Base-by-base conservation (phyloP, 1,140 invertebrate genomes). In the Scaptomyza montana region DNA sequence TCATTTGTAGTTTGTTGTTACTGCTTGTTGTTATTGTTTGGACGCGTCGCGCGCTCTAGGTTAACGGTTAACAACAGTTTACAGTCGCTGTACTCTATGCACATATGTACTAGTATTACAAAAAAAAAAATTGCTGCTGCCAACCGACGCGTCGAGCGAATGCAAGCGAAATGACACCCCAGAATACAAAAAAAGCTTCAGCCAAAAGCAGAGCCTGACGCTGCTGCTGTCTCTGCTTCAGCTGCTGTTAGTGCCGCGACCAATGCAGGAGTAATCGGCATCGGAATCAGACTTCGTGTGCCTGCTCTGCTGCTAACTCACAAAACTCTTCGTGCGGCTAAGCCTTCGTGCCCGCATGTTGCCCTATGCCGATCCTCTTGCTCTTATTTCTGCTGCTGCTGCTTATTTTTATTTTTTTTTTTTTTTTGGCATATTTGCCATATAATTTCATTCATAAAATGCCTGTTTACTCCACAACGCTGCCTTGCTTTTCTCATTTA, bases 391-490 rank as follows among this genome's bases (percentile, higher is more conserved):
- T 25, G 50, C 33, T 54, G 67, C 59, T 51, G 46, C 45, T 62
- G 30, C 41, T 43, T 54, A 59, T 46, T 36, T 33, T 10, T 19
- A 21, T 39, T 50, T 70, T 46, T 33, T 43, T 30, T n/a, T 5
- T 0, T 45, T 51, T 47, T 53, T 57, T 36, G 47, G 47, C 62
- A 70, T 68, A 74, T 76, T 78, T 81, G 59, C 65, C 62, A 67
- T 79, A 76, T 82, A 82, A 82, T 82, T 84, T 84, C 80, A 82
- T 82, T 82, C 80, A 82, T 82, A 82, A 82, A 82, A 82, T 77
- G 46, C 50, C 65, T 67, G 70, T 73, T 73, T 73, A 55, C 70
- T 50, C 63, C 10, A 13, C 46, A 3, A 16, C 47, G 7, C 36
- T 2, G 45, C 36, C 13, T 56, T 56, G 68, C 49, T 74, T 62